Base-by-base conservation (phyloP, 2,797 vertebrate genomes). In the Microchirus variegatus region DNA sequence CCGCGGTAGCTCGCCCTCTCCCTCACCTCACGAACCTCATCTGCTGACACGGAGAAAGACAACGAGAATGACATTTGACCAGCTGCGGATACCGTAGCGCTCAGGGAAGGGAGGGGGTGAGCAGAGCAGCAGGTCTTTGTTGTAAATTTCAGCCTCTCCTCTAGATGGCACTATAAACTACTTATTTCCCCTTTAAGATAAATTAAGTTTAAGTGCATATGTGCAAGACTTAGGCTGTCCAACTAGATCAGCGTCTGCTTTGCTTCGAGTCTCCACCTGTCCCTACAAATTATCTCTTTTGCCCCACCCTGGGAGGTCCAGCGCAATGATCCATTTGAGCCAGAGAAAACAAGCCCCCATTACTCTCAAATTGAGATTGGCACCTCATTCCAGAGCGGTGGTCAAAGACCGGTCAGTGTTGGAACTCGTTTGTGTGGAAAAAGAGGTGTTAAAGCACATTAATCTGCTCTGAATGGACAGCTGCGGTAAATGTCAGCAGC, bases 271-370 rank as follows among this genome's bases (percentile, higher is more conserved):
- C 71, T 70, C 59, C 60, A 77, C 57, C 82, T 86, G 78, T 89
- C 87, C 80, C 68, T 68, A 77, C 77, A 85, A 88, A 89, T 91
- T 69, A 86, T 86, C 70, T 77, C 82, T 57, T 6, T 15, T 8
- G 55, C 68, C 72, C 83, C 81, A 74, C 79, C 78, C 73, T 26
- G 81, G 77, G 83, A 90, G 84, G 75, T 73, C 51, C 59, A 85
- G 82, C 36, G 75, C 83, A 85, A 87, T 88, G 87, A 90, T 88
- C 85, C 80, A 85, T 89, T 81, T 70, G 63, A 90, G 80, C 72
- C 77, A 82, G 74, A 83, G 76, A 78, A 77, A 87, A 84, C 81
- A 82, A 78, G 75, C 81, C 84, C 67, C 75, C 70, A 86, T 90
- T 87, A 87, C 72, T 81, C 66, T 73, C 59, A 80, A 71, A 86